phyloP scores from a whole-genome alignment of 2,888 invertebrate species.

The Micropterix aruncella region DNA sequence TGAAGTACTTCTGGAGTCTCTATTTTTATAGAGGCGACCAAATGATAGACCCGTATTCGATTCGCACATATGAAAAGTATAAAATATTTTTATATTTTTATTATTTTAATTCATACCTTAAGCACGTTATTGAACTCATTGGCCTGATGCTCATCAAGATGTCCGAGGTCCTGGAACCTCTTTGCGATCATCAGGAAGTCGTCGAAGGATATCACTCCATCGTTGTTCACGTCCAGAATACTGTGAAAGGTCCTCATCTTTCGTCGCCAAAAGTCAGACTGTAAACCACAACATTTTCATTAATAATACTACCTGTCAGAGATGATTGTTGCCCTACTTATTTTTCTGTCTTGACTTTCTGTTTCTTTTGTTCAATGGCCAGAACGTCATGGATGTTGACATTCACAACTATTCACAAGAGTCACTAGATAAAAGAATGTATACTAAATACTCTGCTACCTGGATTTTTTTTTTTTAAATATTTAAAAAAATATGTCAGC shows the following conservation, averaged over 20 bases:
- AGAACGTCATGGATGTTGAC: neutral
- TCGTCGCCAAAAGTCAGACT: constrained; percentile 63
- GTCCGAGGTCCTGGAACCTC: constrained; percentile 61
- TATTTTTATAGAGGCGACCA: too few relatives aligned
- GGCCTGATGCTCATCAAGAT: constrained; percentile 49
- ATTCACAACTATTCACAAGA: too few relatives aligned
- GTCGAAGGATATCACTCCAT: constrained; percentile 71
- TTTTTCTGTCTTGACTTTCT: neutral
- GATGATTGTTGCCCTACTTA: neutral
- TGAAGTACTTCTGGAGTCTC: too few relatives aligned
- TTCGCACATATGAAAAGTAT: too few relatives aligned
- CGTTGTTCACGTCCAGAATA: constrained; percentile 72
- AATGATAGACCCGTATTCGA: too few relatives aligned
- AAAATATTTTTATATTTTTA: too few relatives aligned
- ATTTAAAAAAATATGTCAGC: too few relatives aligned
- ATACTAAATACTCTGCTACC: too few relatives aligned
- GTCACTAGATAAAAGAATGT: too few relatives aligned
- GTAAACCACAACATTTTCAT: constrained; percentile 7
- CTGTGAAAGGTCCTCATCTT: constrained; percentile 79
- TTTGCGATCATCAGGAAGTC: constrained; percentile 64
- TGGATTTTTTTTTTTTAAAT: too few relatives aligned
- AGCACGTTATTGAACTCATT: constrained; percentile 57
- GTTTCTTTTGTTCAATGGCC: too few relatives aligned
- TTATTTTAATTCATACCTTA: constrained; percentile 49
- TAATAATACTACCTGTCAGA: neutral